phyloP scores from a whole-genome alignment of 2,888 invertebrate species.

The Scaptomyza flava region DNA sequence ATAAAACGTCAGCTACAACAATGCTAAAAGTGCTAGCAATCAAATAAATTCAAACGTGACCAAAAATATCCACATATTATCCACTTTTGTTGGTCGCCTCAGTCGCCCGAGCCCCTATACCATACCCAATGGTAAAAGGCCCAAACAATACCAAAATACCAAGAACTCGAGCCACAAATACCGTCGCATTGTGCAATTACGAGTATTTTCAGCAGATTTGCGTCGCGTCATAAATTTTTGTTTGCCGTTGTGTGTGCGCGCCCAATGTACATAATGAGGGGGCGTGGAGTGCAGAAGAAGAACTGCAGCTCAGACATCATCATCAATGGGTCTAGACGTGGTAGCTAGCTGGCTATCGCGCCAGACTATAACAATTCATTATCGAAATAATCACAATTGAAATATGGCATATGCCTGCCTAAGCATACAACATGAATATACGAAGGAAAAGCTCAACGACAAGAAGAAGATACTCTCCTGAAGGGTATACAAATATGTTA shows the following conservation, averaged over 20 bases:
- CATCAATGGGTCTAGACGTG: constrained; percentile 66
- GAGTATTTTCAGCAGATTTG: constrained; percentile 77
- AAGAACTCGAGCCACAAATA: background rate
- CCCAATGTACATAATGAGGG: too few relatives aligned
- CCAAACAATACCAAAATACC: constrained; percentile 1
- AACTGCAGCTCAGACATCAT: constrained; percentile 70
- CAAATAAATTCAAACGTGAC: constrained; percentile 82
- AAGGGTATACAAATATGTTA: too few relatives aligned
- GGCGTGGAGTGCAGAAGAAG: background rate
- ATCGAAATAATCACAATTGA: constrained; percentile 56
- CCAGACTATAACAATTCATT: constrained; percentile 50
- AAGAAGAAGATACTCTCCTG: too few relatives aligned
- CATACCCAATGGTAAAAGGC: constrained; percentile 32
- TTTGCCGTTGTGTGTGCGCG: constrained; percentile 16
- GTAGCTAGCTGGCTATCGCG: constrained; percentile 15
- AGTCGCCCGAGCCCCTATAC: background rate
- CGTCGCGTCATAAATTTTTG: constrained; percentile 72
- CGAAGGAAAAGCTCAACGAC: background rate
- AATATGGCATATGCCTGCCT: constrained; percentile 53
- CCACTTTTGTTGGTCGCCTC: constrained; percentile 64
- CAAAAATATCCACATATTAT: constrained; percentile 81
- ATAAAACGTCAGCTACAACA: constrained; percentile 80
- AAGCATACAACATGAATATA: constrained; percentile 14
- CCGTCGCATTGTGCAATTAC: constrained; percentile 58
- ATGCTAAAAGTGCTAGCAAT: constrained; percentile 80